Evolutionary conservation across 2,888 invertebrate genomes (phyloP).

Genomic region (Drosophila sordidula): DNA sequence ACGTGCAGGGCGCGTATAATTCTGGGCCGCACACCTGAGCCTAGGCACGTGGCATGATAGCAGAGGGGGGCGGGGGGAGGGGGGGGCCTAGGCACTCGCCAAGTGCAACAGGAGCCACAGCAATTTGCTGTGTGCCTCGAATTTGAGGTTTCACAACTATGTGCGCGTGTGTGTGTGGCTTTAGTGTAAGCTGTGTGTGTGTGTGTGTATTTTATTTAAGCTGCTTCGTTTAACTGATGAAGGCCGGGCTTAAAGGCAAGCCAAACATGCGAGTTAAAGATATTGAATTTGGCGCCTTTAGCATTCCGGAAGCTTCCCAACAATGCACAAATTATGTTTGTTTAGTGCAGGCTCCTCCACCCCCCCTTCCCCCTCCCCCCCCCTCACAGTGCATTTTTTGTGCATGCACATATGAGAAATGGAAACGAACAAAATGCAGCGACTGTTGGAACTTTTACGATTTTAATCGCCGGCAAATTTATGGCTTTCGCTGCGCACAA

Average conservation of each 20-base stretch:
- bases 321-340: constrained; percentile 2
- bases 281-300: constrained; percentile 1
- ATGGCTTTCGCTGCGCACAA: constrained; percentile 72
- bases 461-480: constrained; percentile 80
- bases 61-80: not conserved
- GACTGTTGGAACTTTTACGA: constrained; percentile 67
- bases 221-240: constrained; percentile 50
- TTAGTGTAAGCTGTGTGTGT: too few relatives aligned
- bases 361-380: not conserved
- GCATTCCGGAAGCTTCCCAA: not conserved
- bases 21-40: constrained; percentile 54
- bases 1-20: constrained; percentile 77
- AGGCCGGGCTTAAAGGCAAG: not conserved
- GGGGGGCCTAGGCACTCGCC: constrained; percentile 30
- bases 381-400: not conserved
- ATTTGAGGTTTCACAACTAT: constrained; percentile 23
- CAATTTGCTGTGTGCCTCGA: constrained; percentile 14
- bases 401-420: constrained; percentile 19
- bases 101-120: constrained; percentile 32
- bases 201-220: constrained; percentile 19
- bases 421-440: constrained; percentile 36
- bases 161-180: constrained; percentile 7
- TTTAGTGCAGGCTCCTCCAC: not conserved
- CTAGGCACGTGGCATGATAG: constrained; percentile 25
- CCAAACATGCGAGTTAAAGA: not conserved